These are phyloP conservation scores for Erpornis zantholeuca DNA, from an alignment of 2,113 vertebrate genomes.

Conservation along the genomic window DNA sequence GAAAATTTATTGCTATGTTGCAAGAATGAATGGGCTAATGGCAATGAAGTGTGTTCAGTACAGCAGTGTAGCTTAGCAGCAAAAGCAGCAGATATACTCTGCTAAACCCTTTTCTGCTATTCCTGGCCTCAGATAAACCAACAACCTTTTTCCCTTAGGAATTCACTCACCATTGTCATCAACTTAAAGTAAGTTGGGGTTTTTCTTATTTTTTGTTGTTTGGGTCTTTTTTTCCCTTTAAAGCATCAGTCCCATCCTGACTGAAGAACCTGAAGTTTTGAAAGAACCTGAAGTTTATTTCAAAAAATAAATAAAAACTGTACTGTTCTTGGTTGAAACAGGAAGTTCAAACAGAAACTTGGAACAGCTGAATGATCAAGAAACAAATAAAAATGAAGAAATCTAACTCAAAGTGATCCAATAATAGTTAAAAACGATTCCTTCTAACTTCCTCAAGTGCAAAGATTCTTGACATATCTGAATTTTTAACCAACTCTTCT, in stretches of 20 bases:
- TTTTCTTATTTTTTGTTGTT: background rate
- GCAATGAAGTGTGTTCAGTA: background rate
- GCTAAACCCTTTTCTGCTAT: background rate
- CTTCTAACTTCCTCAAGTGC: background rate
- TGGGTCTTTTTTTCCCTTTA: fast-evolving
- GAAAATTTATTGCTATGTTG: background rate
- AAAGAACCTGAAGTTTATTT: background rate
- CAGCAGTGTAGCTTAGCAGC: background rate
- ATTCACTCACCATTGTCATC: background rate
- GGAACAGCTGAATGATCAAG: background rate
- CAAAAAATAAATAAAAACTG: background rate
- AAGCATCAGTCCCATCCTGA: background rate
- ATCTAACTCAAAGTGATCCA: background rate
- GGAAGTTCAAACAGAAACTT: background rate
- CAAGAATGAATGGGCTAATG: background rate
- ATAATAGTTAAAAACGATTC: background rate
- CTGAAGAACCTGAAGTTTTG: background rate
- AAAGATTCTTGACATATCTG: background rate
- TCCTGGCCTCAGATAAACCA: background rate
- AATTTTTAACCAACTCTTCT: background rate
- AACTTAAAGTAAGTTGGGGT: fast-evolving
- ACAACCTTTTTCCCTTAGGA: background rate
- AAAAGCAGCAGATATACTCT: background rate
- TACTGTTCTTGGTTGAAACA: background rate
- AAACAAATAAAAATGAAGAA: background rate